phyloP scores from a whole-genome alignment of 2,797 vertebrate species.

The Leptoclinus maculatus region DNA sequence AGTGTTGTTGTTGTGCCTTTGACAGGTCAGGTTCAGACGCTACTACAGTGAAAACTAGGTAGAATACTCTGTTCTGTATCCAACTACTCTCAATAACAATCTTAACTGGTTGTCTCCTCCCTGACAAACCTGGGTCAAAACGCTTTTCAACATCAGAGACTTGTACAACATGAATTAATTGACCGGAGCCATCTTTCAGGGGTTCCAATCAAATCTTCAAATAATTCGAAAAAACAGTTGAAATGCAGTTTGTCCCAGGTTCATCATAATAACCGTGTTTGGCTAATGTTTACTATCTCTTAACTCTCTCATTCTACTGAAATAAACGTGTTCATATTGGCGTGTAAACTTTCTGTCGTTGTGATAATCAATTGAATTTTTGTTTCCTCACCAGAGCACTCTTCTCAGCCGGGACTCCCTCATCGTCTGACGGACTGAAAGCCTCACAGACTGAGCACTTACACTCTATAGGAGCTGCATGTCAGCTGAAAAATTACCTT shows the following conservation, averaged over 20 bases:
- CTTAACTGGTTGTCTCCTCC: conserved; percentile 51
- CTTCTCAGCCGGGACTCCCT: conserved; percentile 85
- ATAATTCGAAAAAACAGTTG: conserved; percentile 10
- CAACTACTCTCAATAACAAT: conserved; percentile 57
- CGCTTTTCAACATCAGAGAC: conserved; percentile 34
- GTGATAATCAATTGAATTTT: conserved; percentile 9
- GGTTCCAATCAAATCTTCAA: conserved; percentile 18
- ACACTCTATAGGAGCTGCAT: neutral
- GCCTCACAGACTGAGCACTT: conserved; percentile 10
- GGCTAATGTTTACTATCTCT: conserved; percentile 40
- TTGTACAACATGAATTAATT: neutral
- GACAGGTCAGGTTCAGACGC: conserved; percentile 84
- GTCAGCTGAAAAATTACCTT: neutral
- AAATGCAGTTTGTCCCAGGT: conserved; percentile 69
- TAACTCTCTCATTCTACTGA: conserved; percentile 20
- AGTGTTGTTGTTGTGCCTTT: conserved; percentile 80
- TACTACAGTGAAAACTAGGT: conserved; percentile 81
- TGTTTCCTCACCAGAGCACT: conserved; percentile 71
- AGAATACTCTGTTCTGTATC: conserved; percentile 71
- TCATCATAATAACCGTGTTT: conserved; percentile 58
- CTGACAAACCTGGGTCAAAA: conserved; percentile 68
- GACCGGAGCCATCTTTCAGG: neutral
- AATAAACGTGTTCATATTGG: neutral
- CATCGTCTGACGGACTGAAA: conserved; percentile 74
- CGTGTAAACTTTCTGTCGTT: conserved; percentile 11